Evolutionary conservation across 2,113 vertebrate species (phyloP).

Genomic region (Pluvialis apricaria): DNA sequence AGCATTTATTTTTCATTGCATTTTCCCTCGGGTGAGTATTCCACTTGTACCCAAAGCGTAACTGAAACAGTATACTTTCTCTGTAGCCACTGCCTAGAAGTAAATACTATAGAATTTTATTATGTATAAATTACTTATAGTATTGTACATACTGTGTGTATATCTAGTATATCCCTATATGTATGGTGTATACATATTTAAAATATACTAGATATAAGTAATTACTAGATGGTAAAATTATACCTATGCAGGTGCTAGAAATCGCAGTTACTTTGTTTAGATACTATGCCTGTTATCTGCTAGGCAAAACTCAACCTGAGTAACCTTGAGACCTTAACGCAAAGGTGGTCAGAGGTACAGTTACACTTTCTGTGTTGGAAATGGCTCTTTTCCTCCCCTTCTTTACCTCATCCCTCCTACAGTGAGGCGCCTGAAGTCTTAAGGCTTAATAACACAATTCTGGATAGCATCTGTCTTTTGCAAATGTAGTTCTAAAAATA

Average conservation of each 20-base stretch:
- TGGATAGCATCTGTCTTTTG: neutral
- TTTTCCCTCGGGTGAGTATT: neutral
- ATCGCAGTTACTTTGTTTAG: neutral
- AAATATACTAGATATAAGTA: neutral
- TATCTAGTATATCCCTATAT: neutral
- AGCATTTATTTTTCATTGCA: neutral
- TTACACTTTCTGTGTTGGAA: neutral
- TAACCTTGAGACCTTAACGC: neutral
- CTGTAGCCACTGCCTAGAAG: neutral
- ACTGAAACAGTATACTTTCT: neutral
- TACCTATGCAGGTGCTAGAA: neutral
- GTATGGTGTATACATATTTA: neutral
- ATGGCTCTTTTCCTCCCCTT: neutral
- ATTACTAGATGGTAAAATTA: neutral
- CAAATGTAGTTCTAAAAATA: slow-evolving; percentile 2
- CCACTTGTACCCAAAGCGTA: neutral
- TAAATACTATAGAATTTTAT: neutral
- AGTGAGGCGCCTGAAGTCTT: neutral
- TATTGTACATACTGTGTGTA: neutral
- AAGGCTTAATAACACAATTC: neutral
- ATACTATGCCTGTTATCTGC: neutral
- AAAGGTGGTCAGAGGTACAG: neutral
- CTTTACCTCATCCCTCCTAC: neutral
- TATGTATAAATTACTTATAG: neutral
- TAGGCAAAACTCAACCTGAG: neutral